Evolutionary conservation across 2,888 invertebrate genomes (phyloP), one percentile per base, ranked within the genome.

Genomic region (Theretra japonica): DNA sequence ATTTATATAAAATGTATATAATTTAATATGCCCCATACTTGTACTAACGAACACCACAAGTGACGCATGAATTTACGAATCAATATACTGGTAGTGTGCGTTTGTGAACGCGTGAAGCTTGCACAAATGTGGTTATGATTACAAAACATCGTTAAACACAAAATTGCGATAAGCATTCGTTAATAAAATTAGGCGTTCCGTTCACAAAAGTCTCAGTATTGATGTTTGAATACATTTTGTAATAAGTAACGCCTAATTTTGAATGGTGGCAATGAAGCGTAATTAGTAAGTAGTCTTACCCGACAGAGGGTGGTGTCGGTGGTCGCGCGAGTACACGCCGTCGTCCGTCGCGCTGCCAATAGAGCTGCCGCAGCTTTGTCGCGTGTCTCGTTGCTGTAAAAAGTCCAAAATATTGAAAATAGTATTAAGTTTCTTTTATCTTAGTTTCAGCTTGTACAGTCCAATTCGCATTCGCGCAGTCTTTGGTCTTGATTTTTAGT

Each of bases 291-390:
- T 56, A 17, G 1, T 50, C 65, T 76, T 86, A 94, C 94, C 94
- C 77, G 94, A 86, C 2, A 93, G 86, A 5, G 90, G 91, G 72
- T 92, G 93, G 70, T 86, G 91, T 72, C 93, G 80, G 72, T 84
- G 90, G 73, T 94, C 93, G 56, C 93, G 84, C 7, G 93, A 90
- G 76, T 94, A 94, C 41, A 93, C 82, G 30, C 84, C 93, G 79
- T 93, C 94, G 77, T 93, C 92, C 8, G 91, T 89, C 56, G 88
- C 90, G 78, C 92, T 92, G 79, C 94, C 91, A 70, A 94, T 87
- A 3, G 92, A 93, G 72, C 94, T 93, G 77, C 94, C 94, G 77
- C 93, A 92, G 75, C 94, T 94, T 76, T 93, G 93, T 72, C 93
- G 86, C 2, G 90, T 88, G 74, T 94, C 94, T 56, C 94, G 88